Conservation (phyloP, 2,888 invertebrate genomes). For the Chironomus riparius region DNA sequence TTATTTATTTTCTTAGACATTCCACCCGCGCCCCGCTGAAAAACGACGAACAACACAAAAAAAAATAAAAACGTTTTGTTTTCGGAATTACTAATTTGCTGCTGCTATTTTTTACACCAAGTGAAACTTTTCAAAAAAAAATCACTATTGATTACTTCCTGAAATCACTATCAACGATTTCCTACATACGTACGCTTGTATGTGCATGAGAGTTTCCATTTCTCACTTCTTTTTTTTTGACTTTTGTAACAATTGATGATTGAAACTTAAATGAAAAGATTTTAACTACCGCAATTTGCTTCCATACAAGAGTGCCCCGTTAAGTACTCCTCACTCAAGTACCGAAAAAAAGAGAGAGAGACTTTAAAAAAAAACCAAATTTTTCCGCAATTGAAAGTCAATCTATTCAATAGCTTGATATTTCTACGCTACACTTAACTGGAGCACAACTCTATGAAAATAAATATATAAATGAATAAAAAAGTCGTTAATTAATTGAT, state of each 20-base stretch:
- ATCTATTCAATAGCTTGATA: neutral
- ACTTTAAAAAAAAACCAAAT: neutral
- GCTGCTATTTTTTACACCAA: neutral
- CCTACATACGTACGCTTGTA: neutral
- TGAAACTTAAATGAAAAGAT: neutral
- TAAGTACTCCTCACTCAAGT: neutral
- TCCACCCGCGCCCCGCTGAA: constrained; percentile 10
- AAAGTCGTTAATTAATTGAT: neutral
- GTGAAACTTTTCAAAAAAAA: constrained; percentile 4
- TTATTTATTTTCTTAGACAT: neutral
- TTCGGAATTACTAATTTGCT: constrained; percentile 2
- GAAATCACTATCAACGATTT: constrained; percentile 14
- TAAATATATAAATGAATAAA: too few species aligned
- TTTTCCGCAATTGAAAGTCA: neutral
- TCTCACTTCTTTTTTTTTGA: neutral
- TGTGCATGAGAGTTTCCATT: neutral
- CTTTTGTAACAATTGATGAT: neutral
- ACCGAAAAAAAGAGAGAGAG: neutral
- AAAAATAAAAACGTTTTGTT: neutral
- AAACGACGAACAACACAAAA: neutral
- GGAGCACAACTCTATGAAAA: neutral
- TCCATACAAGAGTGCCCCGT: neutral
- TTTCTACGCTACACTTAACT: neutral
- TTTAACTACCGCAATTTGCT: neutral
- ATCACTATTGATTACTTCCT: constrained; percentile 18